Evolutionary conservation across 2,797 vertebrate species (phyloP).

Genomic region (Centroberyx gerrardi): DNA sequence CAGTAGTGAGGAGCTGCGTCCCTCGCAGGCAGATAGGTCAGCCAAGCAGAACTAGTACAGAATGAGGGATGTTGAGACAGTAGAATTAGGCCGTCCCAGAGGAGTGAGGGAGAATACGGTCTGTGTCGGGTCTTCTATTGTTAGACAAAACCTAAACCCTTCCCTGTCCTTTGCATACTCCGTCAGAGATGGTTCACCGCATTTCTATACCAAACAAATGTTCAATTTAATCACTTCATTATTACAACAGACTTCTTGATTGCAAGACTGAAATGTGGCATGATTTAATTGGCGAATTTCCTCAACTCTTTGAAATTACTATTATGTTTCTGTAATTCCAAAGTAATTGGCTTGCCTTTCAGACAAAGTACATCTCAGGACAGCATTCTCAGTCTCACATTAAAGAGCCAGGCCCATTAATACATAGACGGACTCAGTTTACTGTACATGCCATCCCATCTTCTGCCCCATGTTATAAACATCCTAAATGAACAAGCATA

Average conservation of each 20-base stretch:
- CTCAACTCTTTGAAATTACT: constrained; percentile 25
- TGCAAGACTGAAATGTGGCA: constrained; percentile 5
- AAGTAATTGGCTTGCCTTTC: constrained; percentile 26
- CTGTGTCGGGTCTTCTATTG: constrained; percentile 35
- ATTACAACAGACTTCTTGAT: constrained; percentile 22
- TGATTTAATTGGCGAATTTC: constrained; percentile 28
- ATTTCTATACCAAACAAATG: constrained; percentile 29
- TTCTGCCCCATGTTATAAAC: constrained; percentile 9
- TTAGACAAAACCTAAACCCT: constrained; percentile 25
- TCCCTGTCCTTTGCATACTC: background rate
- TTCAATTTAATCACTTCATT: constrained; percentile 40
- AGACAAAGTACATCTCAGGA: constrained; percentile 26
- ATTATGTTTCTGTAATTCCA: constrained; percentile 27
- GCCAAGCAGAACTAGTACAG: constrained; percentile 58
- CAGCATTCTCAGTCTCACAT: background rate
- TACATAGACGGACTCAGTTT: constrained; percentile 18
- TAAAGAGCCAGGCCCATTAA: background rate
- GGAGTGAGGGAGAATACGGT: constrained; percentile 24
- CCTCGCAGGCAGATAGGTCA: constrained; percentile 52
- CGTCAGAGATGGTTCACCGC: constrained; percentile 13
- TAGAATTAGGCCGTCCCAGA: constrained; percentile 53
- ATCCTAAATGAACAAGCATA: background rate
- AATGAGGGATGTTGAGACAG: constrained; percentile 47
- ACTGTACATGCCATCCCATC: constrained; percentile 5
- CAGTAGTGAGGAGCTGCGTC: constrained; percentile 46